phyloP scores from a whole-genome alignment of 2,113 vertebrate genomes.

The Xiphophorus couchianus region DNA sequence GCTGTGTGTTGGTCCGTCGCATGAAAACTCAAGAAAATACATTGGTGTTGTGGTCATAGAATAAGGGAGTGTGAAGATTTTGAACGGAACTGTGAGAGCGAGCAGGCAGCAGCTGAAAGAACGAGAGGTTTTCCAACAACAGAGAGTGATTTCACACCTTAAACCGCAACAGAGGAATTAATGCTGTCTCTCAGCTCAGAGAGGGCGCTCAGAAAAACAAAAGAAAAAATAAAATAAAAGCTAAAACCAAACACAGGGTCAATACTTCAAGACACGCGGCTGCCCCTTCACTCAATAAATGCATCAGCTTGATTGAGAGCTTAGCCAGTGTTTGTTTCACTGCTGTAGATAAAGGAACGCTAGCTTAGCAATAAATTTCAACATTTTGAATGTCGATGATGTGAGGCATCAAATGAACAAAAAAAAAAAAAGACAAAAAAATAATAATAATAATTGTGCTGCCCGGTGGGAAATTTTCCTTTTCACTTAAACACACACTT shows the following conservation, averaged over 20 bases:
- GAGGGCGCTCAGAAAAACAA: not conserved
- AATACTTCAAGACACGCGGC: constrained; percentile 11
- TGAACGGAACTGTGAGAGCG: not conserved
- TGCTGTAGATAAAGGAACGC: not conserved
- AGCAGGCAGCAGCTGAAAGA: constrained; percentile 11
- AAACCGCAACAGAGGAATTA: not conserved
- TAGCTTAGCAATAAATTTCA: not conserved
- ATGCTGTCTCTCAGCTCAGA: constrained; percentile 5
- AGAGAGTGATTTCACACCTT: constrained; percentile 30
- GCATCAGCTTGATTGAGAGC: constrained; percentile 8
- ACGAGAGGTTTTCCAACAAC: not conserved
- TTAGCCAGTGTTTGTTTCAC: constrained; percentile 2
- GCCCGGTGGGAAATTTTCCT: constrained; percentile 10
- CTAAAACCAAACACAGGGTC: constrained; percentile 9
- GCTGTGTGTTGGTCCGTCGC: not conserved
- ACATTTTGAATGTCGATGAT: not conserved
- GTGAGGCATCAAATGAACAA: constrained; percentile 6
- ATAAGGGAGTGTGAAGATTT: too few relatives aligned
- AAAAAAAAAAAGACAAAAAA: not conserved
- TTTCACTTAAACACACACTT: constrained; percentile 27
- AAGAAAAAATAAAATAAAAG: not conserved
- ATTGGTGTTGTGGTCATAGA: too few relatives aligned
- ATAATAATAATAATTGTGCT: not conserved
- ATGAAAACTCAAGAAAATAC: not conserved
- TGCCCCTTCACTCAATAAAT: constrained; percentile 22